phyloP scores from a whole-genome alignment of 2,888 invertebrate genomes.

The Drosophila testacea region DNA sequence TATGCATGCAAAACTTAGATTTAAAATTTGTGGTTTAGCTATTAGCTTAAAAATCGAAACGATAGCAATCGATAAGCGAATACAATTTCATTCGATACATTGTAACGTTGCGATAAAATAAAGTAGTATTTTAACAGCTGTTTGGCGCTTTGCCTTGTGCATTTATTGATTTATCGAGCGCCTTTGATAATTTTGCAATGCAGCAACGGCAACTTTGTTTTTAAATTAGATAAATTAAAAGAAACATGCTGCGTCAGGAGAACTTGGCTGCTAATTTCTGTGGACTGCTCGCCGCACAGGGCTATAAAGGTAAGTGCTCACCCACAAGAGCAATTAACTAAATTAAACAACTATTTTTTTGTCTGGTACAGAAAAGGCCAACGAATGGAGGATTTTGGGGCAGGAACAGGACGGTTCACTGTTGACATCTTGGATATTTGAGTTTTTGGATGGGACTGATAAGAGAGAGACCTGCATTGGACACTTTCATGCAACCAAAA shows the following conservation, averaged over 20 bases:
- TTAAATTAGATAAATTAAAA: conserved; percentile 55
- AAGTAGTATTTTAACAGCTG: conserved; percentile 37
- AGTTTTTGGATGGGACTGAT: conserved; percentile 65
- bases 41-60: too few relatives aligned
- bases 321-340: background rate
- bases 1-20: too few relatives aligned
- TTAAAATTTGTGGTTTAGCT: too few relatives aligned
- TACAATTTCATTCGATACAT: background rate
- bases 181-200: conserved; percentile 24
- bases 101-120: background rate
- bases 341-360: background rate
- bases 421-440: conserved; percentile 89
- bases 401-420: conserved; percentile 92
- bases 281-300: conserved; percentile 82
- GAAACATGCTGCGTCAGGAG: conserved; percentile 83
- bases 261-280: conserved; percentile 85
- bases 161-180: conserved; percentile 51
- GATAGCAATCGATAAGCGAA: too few relatives aligned
- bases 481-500: conserved; percentile 87
- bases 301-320: conserved; percentile 76
- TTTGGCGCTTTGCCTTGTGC: conserved; percentile 28
- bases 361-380: conserved; percentile 85
- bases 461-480: conserved; percentile 86
- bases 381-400: conserved; percentile 92
- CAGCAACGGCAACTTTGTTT: conserved; percentile 4